Percentiles rank a stretch among this genome's conserved stretches.
phyloP scores from a whole-genome alignment of 1,140 invertebrate genomes.

The Oncopeltus fasciatus region DNA sequence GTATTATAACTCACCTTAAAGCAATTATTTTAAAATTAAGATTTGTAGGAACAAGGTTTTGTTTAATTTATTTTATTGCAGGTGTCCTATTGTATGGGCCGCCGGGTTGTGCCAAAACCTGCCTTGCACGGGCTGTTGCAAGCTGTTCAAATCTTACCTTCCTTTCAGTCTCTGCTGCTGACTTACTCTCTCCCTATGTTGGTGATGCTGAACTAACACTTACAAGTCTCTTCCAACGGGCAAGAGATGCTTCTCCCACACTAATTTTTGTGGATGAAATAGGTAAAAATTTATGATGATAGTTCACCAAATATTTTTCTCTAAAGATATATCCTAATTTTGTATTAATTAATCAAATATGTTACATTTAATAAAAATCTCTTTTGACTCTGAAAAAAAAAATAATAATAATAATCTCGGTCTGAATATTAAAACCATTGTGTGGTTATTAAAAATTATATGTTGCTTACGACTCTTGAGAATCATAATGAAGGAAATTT shows the following conservation, averaged over 20 bases:
- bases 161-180: conserved; percentile 44
- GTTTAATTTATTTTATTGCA: no score
- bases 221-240: conserved; percentile 46
- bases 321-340: background rate
- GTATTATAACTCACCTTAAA: no score
- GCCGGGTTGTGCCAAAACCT: conserved; percentile 62
- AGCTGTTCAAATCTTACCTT: conserved; percentile 44
- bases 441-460: no score
- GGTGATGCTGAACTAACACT: conserved; percentile 48
- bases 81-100: conserved; percentile 59
- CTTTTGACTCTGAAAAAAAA: no score
- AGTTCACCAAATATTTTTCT: conserved; percentile 1
- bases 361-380: background rate
- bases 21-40: no score
- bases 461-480: no score
- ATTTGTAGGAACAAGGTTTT: no score
- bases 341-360: background rate
- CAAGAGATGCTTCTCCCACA: conserved; percentile 46
- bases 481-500: no score
- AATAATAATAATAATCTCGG: no score
- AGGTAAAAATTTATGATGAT: conserved; percentile 28
- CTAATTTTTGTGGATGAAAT: conserved; percentile 67
- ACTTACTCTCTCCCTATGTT: conserved; percentile 50
- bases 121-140: conserved; percentile 49
- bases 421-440: no score